phyloP scores from a whole-genome alignment of 1,140 invertebrate genomes.

The Magallana ariakensis region DNA sequence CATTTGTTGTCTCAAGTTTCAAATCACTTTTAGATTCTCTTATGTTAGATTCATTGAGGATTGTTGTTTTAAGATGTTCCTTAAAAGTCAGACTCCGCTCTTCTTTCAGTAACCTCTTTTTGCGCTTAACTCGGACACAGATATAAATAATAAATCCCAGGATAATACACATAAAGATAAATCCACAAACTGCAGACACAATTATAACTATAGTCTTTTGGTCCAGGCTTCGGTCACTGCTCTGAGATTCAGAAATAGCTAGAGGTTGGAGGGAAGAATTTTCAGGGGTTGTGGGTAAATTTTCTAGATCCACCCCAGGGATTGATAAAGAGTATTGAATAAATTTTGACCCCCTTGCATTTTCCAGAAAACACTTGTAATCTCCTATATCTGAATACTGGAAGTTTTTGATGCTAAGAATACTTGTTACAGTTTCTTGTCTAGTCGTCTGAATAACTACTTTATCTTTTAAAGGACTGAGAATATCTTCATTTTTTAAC shows the following conservation, averaged over 20 bases:
- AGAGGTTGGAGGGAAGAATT: conserved; percentile 10
- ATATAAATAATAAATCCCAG: conserved; percentile 61
- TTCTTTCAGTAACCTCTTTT: conserved; percentile 57
- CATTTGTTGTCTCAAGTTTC: conserved; percentile 33
- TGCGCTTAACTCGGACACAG: conserved; percentile 52
- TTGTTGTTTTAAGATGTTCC: conserved; percentile 67
- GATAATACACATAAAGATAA: conserved; percentile 62
- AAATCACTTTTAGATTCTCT: conserved; percentile 54
- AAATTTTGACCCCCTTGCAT: conserved; percentile 62
- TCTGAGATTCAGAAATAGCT: conserved; percentile 39
- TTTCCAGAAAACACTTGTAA: conserved; percentile 72
- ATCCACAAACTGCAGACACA: conserved; percentile 65
- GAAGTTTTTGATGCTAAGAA: conserved; percentile 64
- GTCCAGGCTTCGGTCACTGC: conserved; percentile 39
- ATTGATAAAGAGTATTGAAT: conserved; percentile 67
- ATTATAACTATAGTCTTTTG: conserved; percentile 66
- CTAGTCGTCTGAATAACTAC: conserved; percentile 52
- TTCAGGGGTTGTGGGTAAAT: conserved; percentile 41
- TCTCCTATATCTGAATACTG: conserved; percentile 63
- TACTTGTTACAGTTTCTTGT: conserved; percentile 52
- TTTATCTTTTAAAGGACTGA: conserved; percentile 41
- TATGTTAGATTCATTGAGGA: conserved; percentile 50
- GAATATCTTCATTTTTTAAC: conserved; percentile 58
- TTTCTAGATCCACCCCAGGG: conserved; percentile 54
- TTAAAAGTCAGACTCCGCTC: conserved; percentile 66